phyloP scores from a whole-genome alignment of 2,888 invertebrate genomes.

The Balanococcus diminutus region DNA sequence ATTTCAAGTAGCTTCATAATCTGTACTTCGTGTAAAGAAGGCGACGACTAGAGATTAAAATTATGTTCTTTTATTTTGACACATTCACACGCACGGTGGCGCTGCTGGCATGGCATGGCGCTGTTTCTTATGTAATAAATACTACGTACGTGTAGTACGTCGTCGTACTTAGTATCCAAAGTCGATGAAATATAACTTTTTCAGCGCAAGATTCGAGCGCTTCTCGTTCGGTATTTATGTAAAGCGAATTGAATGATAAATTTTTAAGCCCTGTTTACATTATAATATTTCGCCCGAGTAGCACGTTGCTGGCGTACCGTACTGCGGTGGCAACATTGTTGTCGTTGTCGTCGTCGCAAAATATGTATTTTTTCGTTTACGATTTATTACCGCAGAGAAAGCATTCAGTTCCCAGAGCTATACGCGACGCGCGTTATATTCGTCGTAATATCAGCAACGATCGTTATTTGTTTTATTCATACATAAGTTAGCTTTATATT shows the following conservation, averaged over 20 bases:
- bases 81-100: not conserved
- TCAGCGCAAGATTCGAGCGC: not conserved
- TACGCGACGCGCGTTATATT: not conserved
- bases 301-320: not conserved
- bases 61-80: not conserved
- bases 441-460: slow-evolving; percentile 13
- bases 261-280: slow-evolving; percentile 24
- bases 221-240: slow-evolving; percentile 28
- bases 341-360: not conserved
- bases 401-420: not conserved
- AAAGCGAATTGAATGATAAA: slow-evolving; percentile 24
- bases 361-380: slow-evolving; percentile 27
- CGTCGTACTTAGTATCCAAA: not conserved
- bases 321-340: not conserved
- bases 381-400: slow-evolving; percentile 19
- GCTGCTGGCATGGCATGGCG: not conserved
- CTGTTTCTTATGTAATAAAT: not conserved
- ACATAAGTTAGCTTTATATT: not conserved
- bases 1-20: too few species aligned
- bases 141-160: not conserved
- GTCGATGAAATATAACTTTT: slow-evolving; percentile 27
- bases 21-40: too few species aligned
- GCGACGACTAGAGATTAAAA: too few species aligned
- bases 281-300: not conserved
- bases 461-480: slow-evolving; percentile 31